These are phyloP conservation scores for Pyralis farinalis DNA, from an alignment of 2,888 invertebrate genomes.

Conservation along the genomic window DNA sequence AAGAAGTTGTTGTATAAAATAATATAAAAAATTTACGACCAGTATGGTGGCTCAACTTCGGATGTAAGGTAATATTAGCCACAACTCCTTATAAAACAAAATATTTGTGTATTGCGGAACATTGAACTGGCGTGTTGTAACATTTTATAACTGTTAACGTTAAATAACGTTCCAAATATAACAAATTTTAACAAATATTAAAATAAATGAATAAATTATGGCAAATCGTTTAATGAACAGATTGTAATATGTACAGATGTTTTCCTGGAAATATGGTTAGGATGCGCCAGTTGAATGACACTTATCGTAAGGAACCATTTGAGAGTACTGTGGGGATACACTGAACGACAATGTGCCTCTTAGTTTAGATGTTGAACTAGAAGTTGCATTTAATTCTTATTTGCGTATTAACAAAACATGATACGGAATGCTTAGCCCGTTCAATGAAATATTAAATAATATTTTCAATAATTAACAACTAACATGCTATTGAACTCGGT, in stretches of 20 bases:
- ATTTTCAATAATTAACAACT: too few species aligned
- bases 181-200: conserved; percentile 4
- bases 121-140: conserved; percentile 35
- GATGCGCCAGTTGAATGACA: conserved; percentile 9
- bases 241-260: not conserved
- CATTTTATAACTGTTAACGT: conserved; percentile 20
- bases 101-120: conserved; percentile 28
- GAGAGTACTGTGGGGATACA: conserved; percentile 47
- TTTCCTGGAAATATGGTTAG: conserved; percentile 1
- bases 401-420: not conserved
- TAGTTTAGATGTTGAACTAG: not conserved
- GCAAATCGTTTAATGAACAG: not conserved
- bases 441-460: too few species aligned
- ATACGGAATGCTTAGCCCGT: not conserved
- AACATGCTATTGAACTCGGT: too few species aligned
- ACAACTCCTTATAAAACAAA: conserved; percentile 31
- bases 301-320: conserved; percentile 39
- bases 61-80: conserved; percentile 42
- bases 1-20: conserved; percentile 36
- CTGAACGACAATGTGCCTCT: not conserved
- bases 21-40: conserved; percentile 33
- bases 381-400: not conserved
- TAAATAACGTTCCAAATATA: conserved; percentile 11
- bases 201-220: not conserved
- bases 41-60: conserved; percentile 50